Base-by-base conservation (phyloP, 2,797 vertebrate species). In the Sebastes diploproa region DNA sequence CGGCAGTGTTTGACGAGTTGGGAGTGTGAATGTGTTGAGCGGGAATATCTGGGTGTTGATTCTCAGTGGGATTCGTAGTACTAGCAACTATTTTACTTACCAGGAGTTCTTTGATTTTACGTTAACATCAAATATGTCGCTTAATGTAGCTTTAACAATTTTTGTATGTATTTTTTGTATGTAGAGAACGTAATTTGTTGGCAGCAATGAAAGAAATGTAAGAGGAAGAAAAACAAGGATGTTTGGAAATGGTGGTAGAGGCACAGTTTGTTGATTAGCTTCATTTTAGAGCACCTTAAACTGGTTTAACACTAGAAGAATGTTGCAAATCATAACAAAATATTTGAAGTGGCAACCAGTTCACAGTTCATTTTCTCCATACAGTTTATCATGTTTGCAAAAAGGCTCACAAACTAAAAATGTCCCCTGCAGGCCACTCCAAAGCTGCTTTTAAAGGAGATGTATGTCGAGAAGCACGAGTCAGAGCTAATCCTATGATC, bases 281-380 rank as follows among this genome's bases (percentile, higher is more conserved):
- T 78, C 6, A 52, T 80, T 70, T 78, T 36, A 25, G 59, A 54
- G 83, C 83, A 90, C 81, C 76, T 90, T 87, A 82, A 84, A 56
- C 59, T 46, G 67, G 34, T 56, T 64, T 30, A 52, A 78, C 69
- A 56, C 58, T 20, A 38, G 46, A 69, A 7, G 59, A 72, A 23
- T 23, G 29, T 55, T 30, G 60, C 34, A 77, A 59, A 50, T 38
- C 6, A 55, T 9, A 67, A 18, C 12, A 20, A 16, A 22, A 50
- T 32, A 34, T n/a, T 62, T 36, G 2, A 5, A 32, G 16, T 23
- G 36, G 30, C 18, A 75, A 12, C 13, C 20, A 64, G 27, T 38
- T 63, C 13, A 61, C 36, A 50, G 20, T 27, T 61, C 0, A 29
- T 60, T 23, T 65, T 68, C 30, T 71, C 22, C 25, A 9, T 5